Percentiles rank a stretch among this genome's conserved stretches.
Evolutionary conservation across 2,113 vertebrate species (phyloP).

Genomic region (Pampusana beccarii): DNA sequence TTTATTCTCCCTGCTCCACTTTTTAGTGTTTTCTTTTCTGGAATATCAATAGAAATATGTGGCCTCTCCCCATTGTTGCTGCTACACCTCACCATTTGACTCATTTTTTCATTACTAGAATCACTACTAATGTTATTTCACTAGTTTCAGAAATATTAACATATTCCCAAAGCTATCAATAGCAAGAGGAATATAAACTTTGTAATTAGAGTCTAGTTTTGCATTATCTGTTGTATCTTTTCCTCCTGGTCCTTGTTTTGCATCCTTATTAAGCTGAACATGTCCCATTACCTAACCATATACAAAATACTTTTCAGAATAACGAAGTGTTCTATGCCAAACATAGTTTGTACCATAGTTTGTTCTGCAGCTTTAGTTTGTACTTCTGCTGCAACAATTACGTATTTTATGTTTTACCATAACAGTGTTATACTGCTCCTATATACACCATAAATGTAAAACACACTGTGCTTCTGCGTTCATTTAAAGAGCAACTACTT

Average conservation of each 20-base stretch:
- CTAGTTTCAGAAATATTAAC: neutral
- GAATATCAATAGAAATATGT: neutral
- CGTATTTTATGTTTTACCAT: constrained; percentile 57
- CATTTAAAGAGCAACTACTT: constrained; percentile 74
- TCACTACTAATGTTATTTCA: neutral
- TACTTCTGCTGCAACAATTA: constrained; percentile 35
- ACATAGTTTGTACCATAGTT: neutral
- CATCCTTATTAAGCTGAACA: neutral
- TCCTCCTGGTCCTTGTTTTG: neutral
- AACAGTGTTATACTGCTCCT: constrained; percentile 40
- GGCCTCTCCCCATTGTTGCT: neutral
- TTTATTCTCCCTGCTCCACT: neutral
- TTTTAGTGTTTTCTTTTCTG: neutral
- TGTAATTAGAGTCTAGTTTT: neutral
- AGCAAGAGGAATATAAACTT: neutral
- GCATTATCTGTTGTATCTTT: neutral
- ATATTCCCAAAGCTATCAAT: neutral
- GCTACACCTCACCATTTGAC: neutral
- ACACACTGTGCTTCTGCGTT: constrained; percentile 58
- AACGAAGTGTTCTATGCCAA: neutral
- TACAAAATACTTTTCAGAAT: neutral
- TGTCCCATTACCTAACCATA: neutral
- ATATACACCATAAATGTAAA: constrained; percentile 56
- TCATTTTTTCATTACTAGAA: neutral
- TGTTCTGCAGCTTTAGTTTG: neutral